Evolutionary conservation across 2,888 invertebrate genomes (phyloP).

Genomic region (Microplitis manilae): DNA sequence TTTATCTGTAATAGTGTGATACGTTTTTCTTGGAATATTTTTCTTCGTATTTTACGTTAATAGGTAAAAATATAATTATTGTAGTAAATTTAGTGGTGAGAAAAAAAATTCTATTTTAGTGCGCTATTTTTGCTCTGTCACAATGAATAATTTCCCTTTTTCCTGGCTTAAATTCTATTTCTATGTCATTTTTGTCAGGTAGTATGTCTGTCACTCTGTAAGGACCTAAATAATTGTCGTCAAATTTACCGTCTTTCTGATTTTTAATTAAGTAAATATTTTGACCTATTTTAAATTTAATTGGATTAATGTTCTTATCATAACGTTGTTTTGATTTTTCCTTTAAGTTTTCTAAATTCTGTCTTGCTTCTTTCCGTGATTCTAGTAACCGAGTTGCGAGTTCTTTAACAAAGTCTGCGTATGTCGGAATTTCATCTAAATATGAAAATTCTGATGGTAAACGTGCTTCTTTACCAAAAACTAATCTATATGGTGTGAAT

Average conservation of each 20-base stretch:
- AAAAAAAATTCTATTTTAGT: not conserved
- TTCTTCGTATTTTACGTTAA: too few species aligned
- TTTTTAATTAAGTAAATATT: conserved; percentile 36
- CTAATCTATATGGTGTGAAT: conserved; percentile 30
- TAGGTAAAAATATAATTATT: too few species aligned
- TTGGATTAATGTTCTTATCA: conserved; percentile 28
- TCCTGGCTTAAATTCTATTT: not conserved
- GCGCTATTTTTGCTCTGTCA: not conserved
- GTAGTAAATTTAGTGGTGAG: too few species aligned
- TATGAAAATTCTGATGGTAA: conserved; percentile 8
- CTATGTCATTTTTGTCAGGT: conserved; percentile 11
- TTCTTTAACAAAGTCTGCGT: conserved; percentile 27
- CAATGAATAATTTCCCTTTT: not conserved
- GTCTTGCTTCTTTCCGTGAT: conserved; percentile 3
- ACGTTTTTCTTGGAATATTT: too few species aligned
- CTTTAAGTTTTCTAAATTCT: conserved; percentile 29
- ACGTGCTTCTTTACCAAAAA: conserved; percentile 27
- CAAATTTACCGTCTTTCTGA: conserved; percentile 36
- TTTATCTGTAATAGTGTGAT: too few species aligned
- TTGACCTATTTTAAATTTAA: conserved; percentile 34
- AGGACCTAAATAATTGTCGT: conserved; percentile 40
- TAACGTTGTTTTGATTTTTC: conserved; percentile 23
- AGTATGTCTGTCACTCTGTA: conserved; percentile 27
- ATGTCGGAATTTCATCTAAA: conserved; percentile 9
- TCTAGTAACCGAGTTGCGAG: not conserved